Evolutionary conservation across 1,140 invertebrate species (phyloP).

Genomic region (Caenorhabditis brenneri): DNA sequence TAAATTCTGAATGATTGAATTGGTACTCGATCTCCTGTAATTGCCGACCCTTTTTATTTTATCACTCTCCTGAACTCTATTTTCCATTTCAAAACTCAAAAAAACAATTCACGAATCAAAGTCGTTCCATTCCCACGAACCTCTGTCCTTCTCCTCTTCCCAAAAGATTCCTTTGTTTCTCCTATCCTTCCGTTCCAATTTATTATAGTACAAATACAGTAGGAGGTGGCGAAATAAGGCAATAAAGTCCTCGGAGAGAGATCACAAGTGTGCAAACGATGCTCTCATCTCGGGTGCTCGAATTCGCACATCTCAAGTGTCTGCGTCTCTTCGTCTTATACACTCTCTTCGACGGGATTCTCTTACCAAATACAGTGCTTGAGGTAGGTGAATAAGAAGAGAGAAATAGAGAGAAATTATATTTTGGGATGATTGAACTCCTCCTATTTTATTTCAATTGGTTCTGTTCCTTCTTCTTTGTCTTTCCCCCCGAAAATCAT

Average conservation of each 20-base stretch:
- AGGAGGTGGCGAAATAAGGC: conserved; percentile 32
- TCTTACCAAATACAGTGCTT: conserved; percentile 38
- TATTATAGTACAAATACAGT: conserved; percentile 21
- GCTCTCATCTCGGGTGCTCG: conserved; percentile 36
- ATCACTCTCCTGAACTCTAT: no score
- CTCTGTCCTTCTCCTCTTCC: background rate
- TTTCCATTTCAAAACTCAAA: no score
- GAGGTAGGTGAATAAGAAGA: background rate
- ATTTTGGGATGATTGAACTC: background rate
- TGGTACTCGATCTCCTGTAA: no score
- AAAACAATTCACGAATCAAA: conserved; percentile 8
- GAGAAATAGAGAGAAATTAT: background rate
- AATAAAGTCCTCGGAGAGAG: background rate
- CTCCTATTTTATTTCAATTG: conserved; percentile 28
- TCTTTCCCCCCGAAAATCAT: background rate
- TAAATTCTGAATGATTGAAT: no score
- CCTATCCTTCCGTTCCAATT: background rate
- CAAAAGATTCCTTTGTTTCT: conserved; percentile 1
- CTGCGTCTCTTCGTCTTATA: background rate
- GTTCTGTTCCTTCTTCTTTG: background rate
- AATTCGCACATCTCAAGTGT: conserved; percentile 17
- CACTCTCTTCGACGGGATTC: background rate
- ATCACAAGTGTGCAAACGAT: conserved; percentile 37
- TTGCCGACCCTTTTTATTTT: no score
- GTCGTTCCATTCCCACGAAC: background rate